Evolutionary conservation across 2,888 invertebrate species (phyloP), one percentile per base, ranked within the genome.

Genomic region (Listrodromus nycthemerus): DNA sequence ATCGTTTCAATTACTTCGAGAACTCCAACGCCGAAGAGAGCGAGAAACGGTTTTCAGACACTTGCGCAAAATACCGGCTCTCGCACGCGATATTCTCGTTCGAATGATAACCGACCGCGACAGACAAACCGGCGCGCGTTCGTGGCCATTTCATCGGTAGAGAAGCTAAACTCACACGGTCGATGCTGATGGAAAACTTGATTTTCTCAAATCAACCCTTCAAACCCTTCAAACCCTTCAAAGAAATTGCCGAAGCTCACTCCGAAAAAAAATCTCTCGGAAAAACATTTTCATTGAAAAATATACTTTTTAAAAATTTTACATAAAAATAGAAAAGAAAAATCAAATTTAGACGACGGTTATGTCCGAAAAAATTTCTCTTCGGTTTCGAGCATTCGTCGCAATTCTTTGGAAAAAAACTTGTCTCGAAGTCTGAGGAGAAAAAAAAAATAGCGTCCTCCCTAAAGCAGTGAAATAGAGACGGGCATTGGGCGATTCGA

Each of bases 21-120:
- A 16, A 61, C 30, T 13, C 16, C 61, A 55, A 61, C 61, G 27
- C 16, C n/a, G 10, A 61, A 30, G 24, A 30, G 61, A 61, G 7
- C 6, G 5, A 30, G 13, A 30, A 6, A 30, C 10, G 4, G 16
- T 16, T 61, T n/a, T 61, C 4, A 27, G 16, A 16, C 16, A 61
- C 16, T 24, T 24, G 27, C 6, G 50, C 50, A 58, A 58, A 58
- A 58, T 58, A 30, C 30, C 41, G 45, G 16, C 48, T 66, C 41
- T 45, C 19, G 41, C 63, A 52, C 50, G 33, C n/a, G 50, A 55
- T 55, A 24, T 24, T 48, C 30, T 13, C 10, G 45, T 45, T 58
- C 58, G 67, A 66, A 67, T 66, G 76, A 67, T 67, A 67, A 76
- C 65, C 41, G 55, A 55, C 45, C 30, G 65, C 41, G 71, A 65